phyloP scores from a whole-genome alignment of 2,113 vertebrate genomes.

The Cryptotis parvus region DNA sequence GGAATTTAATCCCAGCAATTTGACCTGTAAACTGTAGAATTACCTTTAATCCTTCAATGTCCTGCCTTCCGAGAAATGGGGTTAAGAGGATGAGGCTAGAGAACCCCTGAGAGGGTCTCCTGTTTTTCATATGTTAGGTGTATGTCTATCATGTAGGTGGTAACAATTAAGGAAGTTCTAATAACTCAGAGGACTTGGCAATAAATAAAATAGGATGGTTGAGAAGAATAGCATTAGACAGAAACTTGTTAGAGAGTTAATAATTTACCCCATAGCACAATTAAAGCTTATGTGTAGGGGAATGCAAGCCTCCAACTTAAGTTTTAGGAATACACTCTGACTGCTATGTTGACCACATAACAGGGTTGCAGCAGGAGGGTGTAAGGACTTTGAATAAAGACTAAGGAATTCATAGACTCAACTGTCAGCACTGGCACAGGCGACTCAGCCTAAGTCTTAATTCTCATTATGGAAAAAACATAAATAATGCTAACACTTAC shows the following conservation, averaged over 20 bases:
- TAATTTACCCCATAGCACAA: neutral
- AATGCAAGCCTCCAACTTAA: neutral
- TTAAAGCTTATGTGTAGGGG: neutral
- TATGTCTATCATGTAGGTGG: neutral
- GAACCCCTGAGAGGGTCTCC: neutral
- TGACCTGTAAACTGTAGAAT: neutral
- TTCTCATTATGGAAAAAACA: neutral
- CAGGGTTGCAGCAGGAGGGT: neutral
- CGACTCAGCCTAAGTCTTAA: neutral
- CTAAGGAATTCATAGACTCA: neutral
- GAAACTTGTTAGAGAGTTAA: neutral
- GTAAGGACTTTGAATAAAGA: neutral
- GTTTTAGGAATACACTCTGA: neutral
- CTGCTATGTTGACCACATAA: neutral
- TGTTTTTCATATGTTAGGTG: neutral
- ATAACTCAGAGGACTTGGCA: constrained; percentile 5
- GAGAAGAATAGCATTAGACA: neutral
- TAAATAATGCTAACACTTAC: neutral
- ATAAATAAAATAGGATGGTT: neutral
- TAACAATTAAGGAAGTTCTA: neutral
- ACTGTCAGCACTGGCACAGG: neutral
- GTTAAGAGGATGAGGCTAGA: neutral
- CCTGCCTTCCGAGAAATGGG: neutral
- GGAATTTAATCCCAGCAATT: neutral
- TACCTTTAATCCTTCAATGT: neutral